phyloP scores from a whole-genome alignment of 2,113 vertebrate species.

The Notothenia rossii region DNA sequence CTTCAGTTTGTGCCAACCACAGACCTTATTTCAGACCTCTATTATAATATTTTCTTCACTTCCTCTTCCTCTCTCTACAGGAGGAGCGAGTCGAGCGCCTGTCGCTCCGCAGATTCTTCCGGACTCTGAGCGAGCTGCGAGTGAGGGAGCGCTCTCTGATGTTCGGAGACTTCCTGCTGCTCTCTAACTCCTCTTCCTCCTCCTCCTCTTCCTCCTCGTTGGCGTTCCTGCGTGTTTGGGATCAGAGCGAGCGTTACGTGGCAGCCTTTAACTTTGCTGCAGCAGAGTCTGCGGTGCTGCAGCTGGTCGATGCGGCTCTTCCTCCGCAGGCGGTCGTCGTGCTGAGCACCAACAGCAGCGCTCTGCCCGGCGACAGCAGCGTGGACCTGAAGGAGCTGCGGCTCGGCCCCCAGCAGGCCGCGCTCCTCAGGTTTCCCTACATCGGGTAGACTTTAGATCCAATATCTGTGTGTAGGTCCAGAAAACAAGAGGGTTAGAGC shows the following conservation, averaged over 20 bases:
- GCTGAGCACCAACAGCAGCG: slow-evolving; percentile 72
- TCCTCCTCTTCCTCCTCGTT: slow-evolving; percentile 49
- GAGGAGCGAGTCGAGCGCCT: slow-evolving; percentile 23
- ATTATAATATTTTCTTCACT: too few relatives aligned
- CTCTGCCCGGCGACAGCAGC: not conserved
- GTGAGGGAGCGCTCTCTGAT: slow-evolving; percentile 86
- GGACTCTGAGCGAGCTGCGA: slow-evolving; percentile 79
- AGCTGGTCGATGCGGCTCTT: slow-evolving; percentile 19
- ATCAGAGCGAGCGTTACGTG: slow-evolving; percentile 88
- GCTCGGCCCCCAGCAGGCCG: slow-evolving; percentile 79
- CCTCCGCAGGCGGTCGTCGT: slow-evolving; percentile 70
- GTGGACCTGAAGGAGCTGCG: slow-evolving; percentile 68
- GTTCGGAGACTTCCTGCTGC: slow-evolving; percentile 81
- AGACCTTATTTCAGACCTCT: too few relatives aligned
- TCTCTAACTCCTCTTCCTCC: slow-evolving; percentile 40
- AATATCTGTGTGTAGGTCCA: not conserved
- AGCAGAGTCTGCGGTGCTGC: not conserved
- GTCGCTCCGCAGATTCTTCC: slow-evolving; percentile 75
- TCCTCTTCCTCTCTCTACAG: slow-evolving; percentile 59
- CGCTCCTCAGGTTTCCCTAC: slow-evolving; percentile 84
- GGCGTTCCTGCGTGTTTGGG: slow-evolving; percentile 87
- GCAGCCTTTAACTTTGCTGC: slow-evolving; percentile 84
- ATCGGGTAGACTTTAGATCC: slow-evolving; percentile 58
- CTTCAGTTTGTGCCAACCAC: too few relatives aligned
- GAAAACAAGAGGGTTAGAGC: not conserved